Percentiles rank a stretch among this genome's conserved stretches.
Evolutionary conservation across 2,797 vertebrate genomes (phyloP).

Genomic region (Poecile montanus): DNA sequence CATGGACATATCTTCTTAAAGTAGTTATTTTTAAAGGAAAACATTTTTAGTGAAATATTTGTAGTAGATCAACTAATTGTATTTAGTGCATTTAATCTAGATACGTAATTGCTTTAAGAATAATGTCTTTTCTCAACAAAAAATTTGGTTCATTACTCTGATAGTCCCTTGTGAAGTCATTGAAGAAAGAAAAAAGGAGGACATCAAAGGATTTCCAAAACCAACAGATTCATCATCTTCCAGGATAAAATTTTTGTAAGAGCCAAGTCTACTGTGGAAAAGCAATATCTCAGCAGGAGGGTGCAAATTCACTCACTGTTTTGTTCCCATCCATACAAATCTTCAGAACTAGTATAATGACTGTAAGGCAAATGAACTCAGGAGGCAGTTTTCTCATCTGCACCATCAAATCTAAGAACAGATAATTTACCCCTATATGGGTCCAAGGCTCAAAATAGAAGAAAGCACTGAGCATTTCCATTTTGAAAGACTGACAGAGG

Average conservation of each 20-base stretch:
- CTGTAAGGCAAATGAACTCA: neutral
- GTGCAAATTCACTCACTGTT: neutral
- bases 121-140: neutral
- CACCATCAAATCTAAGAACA: neutral
- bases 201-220: conserved; percentile 8
- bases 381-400: neutral
- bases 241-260: neutral
- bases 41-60: neutral
- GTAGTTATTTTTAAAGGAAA: neutral
- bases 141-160: neutral
- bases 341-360: neutral
- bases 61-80: neutral
- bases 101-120: neutral
- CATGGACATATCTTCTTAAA: neutral
- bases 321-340: conserved; percentile 7
- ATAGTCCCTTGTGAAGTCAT: neutral
- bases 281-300: conserved; percentile 13
- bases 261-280: neutral
- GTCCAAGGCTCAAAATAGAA: neutral
- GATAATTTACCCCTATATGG: neutral
- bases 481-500: neutral
- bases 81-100: neutral
- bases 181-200: neutral
- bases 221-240: conserved; percentile 17
- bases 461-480: neutral